Evolutionary conservation across 2,888 invertebrate genomes (phyloP).

Genomic region (Meliscaeva auricollis): DNA sequence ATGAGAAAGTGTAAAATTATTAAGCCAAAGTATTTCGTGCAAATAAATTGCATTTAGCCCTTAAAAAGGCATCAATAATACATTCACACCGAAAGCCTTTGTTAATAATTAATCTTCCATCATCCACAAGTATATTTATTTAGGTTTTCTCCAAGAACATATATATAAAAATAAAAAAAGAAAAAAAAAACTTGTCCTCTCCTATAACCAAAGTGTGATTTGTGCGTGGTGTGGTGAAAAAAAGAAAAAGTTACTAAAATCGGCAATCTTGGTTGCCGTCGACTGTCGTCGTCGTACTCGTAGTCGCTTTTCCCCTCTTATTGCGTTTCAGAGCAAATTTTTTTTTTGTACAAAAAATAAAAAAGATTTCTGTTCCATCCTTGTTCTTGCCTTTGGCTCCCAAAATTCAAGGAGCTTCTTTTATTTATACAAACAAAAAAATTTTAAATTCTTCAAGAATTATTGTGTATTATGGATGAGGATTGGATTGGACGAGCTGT

Average conservation of each 20-base stretch:
- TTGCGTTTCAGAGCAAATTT: constrained; percentile 66
- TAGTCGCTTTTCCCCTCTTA: constrained; percentile 57
- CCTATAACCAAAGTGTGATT: constrained; percentile 58
- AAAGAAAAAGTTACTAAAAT: constrained; percentile 51
- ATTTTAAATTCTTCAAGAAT: constrained; percentile 5
- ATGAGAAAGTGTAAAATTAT: constrained; percentile 70
- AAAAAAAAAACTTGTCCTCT: constrained; percentile 11
- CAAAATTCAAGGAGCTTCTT: constrained; percentile 22
- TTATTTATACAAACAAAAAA: background rate
- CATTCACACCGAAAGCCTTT: constrained; percentile 41
- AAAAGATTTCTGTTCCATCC: constrained; percentile 21
- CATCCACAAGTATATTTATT: background rate
- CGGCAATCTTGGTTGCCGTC: constrained; percentile 55
- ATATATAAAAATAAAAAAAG: constrained; percentile 11
- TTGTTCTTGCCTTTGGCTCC: constrained; percentile 45
- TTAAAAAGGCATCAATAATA: constrained; percentile 58
- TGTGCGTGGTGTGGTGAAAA: constrained; percentile 76
- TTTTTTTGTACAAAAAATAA: background rate
- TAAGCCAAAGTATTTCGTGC: constrained; percentile 63
- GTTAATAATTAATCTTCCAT: background rate
- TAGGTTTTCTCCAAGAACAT: constrained; percentile 15
- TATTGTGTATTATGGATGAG: constrained; percentile 77
- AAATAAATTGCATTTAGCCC: constrained; percentile 71
- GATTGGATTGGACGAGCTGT: constrained; percentile 90
- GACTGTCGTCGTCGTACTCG: constrained; percentile 25